Base-by-base conservation (phyloP, 1,140 invertebrate genomes). In the Drosophila obscura region DNA sequence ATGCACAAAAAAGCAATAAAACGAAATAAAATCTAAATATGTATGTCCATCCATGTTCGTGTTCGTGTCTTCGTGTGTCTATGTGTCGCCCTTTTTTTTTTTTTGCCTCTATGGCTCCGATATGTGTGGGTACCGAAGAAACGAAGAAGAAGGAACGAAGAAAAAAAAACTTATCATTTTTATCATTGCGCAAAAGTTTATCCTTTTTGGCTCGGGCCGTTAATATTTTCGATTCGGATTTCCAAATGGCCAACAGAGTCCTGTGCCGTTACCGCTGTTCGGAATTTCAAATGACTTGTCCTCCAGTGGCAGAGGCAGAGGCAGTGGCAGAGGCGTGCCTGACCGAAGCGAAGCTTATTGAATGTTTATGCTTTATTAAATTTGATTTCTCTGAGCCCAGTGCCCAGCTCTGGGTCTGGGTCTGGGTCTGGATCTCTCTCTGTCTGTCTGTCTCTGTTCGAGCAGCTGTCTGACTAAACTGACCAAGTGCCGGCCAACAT, bases 331-430 rank as follows among this genome's bases (percentile, higher is more conserved):
- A 43, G 52, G 19, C 16, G 35, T 39, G 52, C 61, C 68, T 72
- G 80, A 66, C 60, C 71, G 43, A 41, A 66, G 58, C 76, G 64
- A 80, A 69, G 76, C 83, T 89, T 88, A 88, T 88, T 88, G 83
- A 88, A 88, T 88, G 83, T 89, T 88, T 88, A 88, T 88, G 83
- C 83, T 88, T 88, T 88, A 88, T 88, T 88, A 88, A 88, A 88
- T 88, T 88, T 88, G 83, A 88, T 88, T 88, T 88, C 82, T 88
- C 46, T 66, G 75, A 39, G 1, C 35, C 35, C 35, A 39, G 19
- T 19, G 19, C 19, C 19, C 19, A 19, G 19, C 19, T 19, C 19
- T 19, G 19, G 19, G 1, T 19, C 19, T 19, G 19, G 19, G 1
- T 19, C 19, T 19, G 19, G 3, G 31, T 4, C 9, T 31, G 22